Evolutionary conservation across 2,113 vertebrate species (phyloP).

Genomic region (Lagopus muta): DNA sequence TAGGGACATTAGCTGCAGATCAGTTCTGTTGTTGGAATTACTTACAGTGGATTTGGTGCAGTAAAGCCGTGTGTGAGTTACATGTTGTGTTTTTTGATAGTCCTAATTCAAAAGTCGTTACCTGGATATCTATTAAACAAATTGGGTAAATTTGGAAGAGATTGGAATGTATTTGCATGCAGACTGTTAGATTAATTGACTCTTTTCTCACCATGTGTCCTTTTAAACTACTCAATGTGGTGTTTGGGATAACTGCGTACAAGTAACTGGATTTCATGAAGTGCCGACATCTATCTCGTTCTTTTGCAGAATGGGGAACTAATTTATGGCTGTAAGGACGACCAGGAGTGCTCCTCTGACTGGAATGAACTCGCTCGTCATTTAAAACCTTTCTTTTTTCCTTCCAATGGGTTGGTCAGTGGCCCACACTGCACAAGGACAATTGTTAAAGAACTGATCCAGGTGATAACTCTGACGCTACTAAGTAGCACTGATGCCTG

Average conservation of each 20-base stretch:
- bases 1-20: background rate
- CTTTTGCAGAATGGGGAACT: conserved; percentile 89
- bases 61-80: background rate
- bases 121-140: background rate
- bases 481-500: conserved; percentile 84
- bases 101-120: background rate
- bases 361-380: conserved; percentile 87
- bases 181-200: background rate
- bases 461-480: conserved; percentile 86
- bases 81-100: background rate
- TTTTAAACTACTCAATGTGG: background rate
- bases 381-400: conserved; percentile 91
- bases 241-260: background rate
- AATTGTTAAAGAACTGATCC: conserved; percentile 90
- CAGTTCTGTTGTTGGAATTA: background rate
- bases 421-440: conserved; percentile 84
- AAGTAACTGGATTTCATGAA: background rate
- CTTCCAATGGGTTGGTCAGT: conserved; percentile 82
- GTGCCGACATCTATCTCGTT: background rate
- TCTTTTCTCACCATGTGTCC: background rate
- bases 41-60: background rate
- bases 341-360: conserved; percentile 84
- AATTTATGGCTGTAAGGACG: conserved; percentile 92
- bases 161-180: background rate
- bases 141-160: background rate